Base-by-base conservation (phyloP, 2,888 invertebrate genomes). In the Copidosoma aretas region DNA sequence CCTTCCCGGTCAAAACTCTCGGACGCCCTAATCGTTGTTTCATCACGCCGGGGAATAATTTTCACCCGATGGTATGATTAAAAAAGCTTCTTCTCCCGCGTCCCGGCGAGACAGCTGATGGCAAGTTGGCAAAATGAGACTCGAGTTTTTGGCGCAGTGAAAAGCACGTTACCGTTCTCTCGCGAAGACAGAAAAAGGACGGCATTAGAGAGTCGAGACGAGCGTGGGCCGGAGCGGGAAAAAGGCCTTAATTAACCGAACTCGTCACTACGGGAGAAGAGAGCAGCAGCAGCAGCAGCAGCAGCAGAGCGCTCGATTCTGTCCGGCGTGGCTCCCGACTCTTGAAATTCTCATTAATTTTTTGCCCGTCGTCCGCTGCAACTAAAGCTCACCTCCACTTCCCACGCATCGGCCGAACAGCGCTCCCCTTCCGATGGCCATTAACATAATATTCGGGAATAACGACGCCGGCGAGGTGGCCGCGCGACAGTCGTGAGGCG, bases 371-470 rank as follows among this genome's bases (percentile, higher is more conserved):
- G 15, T n/a, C 10, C 12, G 12, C 10, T 15, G 24, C 21, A 41
- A 53, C 43, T 46, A 24, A 19, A 17, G 21, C 41, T n/a, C 32
- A 17, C 52, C 14, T n/a, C 21, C 25, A 4, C 56, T 25, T 19
- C 41, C 57, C 25, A 43, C 56, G n/a, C 24, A 25, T 49, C 25
- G 49, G 49, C 21, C 0, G 25, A 25, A 39, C 5, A 3, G 39
- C 12, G 15, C 43, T 46, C 14, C 15, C 1, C 43, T 56, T 24
- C 24, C 52, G 60, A 60, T 25, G 54, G 41, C 56, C 60, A 67
- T 70, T 70, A 70, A 67, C 70, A 70, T 70, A 70, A 70, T 70
- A 70, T 70, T 66, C 60, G 51, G 21, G 54, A 67, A 60, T 64
- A 64, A 62, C 54, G 65, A 62, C 24, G 60, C 57, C 24, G 1